These are phyloP conservation scores for Leucopsar rothschildi DNA, from an alignment of 2,113 vertebrate genomes.

Conservation along the genomic window DNA sequence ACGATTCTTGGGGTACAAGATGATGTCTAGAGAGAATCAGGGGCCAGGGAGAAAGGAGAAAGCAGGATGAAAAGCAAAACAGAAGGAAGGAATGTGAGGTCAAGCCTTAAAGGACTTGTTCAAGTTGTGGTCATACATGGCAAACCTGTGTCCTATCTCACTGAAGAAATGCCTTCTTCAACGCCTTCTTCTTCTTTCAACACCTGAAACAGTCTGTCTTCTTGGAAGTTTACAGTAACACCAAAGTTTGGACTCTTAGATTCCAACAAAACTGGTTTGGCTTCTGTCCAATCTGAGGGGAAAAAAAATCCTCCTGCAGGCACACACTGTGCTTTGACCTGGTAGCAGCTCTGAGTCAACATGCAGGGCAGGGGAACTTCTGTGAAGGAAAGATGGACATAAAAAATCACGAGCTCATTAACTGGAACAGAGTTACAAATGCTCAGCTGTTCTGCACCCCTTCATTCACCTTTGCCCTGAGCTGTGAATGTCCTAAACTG, in stretches of 20 bases:
- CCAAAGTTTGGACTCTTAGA: background rate
- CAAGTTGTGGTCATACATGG: background rate
- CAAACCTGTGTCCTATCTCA: background rate
- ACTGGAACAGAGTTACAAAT: background rate
- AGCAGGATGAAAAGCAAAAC: background rate
- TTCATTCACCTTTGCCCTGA: background rate
- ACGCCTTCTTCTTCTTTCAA: too few relatives aligned
- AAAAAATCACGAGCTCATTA: background rate
- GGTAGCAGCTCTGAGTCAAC: background rate
- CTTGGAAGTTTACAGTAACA: background rate
- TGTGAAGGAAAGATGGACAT: background rate
- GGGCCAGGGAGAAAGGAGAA: background rate
- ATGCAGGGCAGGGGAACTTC: background rate
- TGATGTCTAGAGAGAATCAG: background rate
- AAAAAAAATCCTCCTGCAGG: background rate
- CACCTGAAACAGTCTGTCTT: background rate
- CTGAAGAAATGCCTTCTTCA: background rate
- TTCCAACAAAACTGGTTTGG: background rate
- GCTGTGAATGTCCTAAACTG: background rate
- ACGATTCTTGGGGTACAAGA: background rate
- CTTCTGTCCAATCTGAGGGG: background rate
- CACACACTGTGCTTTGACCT: background rate
- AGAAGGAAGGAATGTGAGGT: background rate
- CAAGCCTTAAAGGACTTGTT: background rate
- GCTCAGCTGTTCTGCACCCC: background rate